A percentile compares a stretch with the other conserved stretches of the same genome.
Evolutionary conservation across 2,797 vertebrate species (phyloP).

Genomic region (Manis javanica): DNA sequence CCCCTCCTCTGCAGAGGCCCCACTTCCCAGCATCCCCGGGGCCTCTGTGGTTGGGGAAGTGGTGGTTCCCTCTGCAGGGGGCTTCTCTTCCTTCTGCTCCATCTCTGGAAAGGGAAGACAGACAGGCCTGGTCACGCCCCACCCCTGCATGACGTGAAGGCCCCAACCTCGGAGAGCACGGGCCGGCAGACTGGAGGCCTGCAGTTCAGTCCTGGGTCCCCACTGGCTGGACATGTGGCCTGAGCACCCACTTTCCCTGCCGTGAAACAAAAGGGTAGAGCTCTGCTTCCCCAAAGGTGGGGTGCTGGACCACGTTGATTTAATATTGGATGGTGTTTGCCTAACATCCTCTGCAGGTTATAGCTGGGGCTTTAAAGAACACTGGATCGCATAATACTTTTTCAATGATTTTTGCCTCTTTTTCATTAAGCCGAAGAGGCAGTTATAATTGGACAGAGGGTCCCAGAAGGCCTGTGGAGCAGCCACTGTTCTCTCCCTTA

Average conservation of each 20-base stretch:
- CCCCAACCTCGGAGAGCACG: not conserved
- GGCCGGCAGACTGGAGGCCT: not conserved
- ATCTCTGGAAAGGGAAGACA: constrained; percentile 74
- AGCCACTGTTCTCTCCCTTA: not conserved
- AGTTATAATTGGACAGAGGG: not conserved
- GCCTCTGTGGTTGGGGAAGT: not conserved
- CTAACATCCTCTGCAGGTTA: too few relatives aligned
- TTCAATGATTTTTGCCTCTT: not conserved
- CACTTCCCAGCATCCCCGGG: not conserved
- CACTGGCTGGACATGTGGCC: too few relatives aligned
- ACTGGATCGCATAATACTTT: not conserved
- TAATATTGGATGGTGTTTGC: not conserved
- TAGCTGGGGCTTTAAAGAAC: not conserved
- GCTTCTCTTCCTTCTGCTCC: constrained; percentile 63
- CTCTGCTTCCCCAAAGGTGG: not conserved
- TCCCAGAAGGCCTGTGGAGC: not conserved
- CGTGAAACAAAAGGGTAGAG: not conserved
- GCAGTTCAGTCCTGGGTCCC: not conserved
- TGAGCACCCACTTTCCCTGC: not conserved
- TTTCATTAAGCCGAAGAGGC: not conserved
- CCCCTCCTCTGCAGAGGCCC: not conserved
- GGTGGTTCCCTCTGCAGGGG: not conserved
- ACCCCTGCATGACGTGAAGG: not conserved
- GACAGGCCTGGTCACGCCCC: not conserved
- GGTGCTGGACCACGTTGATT: not conserved